Base-by-base conservation (phyloP, 1,140 invertebrate genomes). In the Cyphomyrmex costatus region DNA sequence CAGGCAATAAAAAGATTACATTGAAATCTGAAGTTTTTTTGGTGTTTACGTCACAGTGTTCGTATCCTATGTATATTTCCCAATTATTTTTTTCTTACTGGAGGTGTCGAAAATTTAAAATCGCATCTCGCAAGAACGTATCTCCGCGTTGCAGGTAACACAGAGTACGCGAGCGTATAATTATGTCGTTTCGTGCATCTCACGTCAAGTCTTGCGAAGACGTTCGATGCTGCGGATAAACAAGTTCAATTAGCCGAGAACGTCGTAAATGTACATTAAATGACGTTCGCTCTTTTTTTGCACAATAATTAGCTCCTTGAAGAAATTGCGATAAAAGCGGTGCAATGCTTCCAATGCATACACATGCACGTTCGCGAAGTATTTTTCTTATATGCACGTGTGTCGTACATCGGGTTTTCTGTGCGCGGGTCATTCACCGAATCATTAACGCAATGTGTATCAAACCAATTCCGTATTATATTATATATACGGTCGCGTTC, bases 221-320 rank as follows among this genome's bases (percentile, higher is more conserved):
- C 61, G 61, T 46, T n/a, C 63, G 77, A 70, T 70, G 77, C 46
- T 46, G 63, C 77, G 77, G 77, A 73, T 82, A 82, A 82, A 82
- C 79, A 82, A 82, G 79, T 66, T 82, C 66, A 82, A 82, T 82
- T 82, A 82, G 66, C 58, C 66, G 51, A 73, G 51, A 71, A 71
- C 65, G 24, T 71, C 66, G 79, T 82, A 82, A 82, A 82, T 73
- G 79, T 51, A 82, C 65, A 82, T 82, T 82, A 51, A 71, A 82
- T 80, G 78, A 82, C 78, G 78, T 82, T 82, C 51, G 79, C n/a
- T 36, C 51, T 68, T 79, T 73, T 71, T 71, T 63, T 74, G 86
- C 53, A 30, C 27, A 21, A 65, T 89, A 89, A 89, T 89, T 88
- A 88, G 82, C 83, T 60, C 33, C 33, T 58, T 46, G 63, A 42